phyloP scores from a whole-genome alignment of 1,140 invertebrate genomes.

The Andricus grossulariae region DNA sequence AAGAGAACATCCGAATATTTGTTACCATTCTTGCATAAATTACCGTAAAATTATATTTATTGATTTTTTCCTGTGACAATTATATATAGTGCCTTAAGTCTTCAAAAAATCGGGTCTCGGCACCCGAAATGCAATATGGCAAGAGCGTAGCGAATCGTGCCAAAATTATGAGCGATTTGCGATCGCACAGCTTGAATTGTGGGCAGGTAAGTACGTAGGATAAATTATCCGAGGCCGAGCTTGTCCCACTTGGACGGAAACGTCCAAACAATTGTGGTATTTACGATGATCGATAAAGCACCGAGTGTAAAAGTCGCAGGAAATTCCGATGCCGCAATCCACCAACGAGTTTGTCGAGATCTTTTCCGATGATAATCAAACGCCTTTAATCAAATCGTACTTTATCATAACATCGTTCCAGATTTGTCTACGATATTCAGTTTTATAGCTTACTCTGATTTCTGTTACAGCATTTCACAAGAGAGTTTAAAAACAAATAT shows the following conservation, averaged over 20 bases:
- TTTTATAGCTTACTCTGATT: too few relatives aligned
- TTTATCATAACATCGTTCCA: too few relatives aligned
- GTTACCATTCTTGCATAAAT: slow-evolving; percentile 42
- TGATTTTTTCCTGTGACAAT: slow-evolving; percentile 30
- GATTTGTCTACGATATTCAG: too few relatives aligned
- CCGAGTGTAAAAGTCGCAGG: background rate
- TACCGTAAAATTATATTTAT: slow-evolving; percentile 31
- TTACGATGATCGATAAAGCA: slow-evolving; percentile 46
- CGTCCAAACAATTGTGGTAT: slow-evolving; percentile 48
- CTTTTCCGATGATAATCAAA: too few relatives aligned
- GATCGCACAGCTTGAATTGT: slow-evolving; percentile 48
- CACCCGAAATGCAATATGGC: slow-evolving; percentile 41
- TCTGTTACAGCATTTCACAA: too few relatives aligned
- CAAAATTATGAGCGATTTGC: slow-evolving; percentile 60
- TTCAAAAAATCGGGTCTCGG: slow-evolving; percentile 1
- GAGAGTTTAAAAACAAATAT: too few relatives aligned
- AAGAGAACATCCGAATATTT: slow-evolving; percentile 17
- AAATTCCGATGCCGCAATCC: background rate
- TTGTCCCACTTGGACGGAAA: slow-evolving; percentile 40
- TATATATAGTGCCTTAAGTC: background rate
- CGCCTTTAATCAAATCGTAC: too few relatives aligned
- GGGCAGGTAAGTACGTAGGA: slow-evolving; percentile 56
- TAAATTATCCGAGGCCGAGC: slow-evolving; percentile 51
- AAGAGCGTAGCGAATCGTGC: slow-evolving; percentile 54
- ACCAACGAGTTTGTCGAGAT: background rate